phyloP scores from a whole-genome alignment of 2,888 invertebrate species.

The Aphodius sticticus region DNA sequence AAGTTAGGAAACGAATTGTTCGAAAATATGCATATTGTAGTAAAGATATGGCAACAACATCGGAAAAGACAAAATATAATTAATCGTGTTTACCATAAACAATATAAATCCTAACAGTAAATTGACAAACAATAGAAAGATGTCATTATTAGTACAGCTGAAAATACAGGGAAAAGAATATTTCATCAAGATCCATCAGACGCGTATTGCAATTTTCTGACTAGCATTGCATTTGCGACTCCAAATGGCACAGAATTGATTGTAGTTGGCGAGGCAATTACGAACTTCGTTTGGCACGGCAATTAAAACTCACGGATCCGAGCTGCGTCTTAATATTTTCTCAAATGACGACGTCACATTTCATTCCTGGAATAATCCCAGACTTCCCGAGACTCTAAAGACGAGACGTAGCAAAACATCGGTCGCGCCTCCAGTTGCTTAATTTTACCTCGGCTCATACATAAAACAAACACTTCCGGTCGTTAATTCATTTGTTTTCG shows the following conservation, averaged over 20 bases:
- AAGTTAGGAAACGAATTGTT: no score
- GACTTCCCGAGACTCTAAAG: background rate
- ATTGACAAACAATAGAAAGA: no score
- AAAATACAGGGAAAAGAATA: no score
- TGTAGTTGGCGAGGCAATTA: background rate
- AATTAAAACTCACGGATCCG: background rate
- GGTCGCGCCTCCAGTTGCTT: background rate
- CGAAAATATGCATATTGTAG: no score
- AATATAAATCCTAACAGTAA: no score
- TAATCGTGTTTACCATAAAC: no score
- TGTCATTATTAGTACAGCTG: no score
- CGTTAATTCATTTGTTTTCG: background rate
- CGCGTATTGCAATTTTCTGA: no score
- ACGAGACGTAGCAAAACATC: background rate
- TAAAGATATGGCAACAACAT: no score
- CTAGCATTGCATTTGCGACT: background rate
- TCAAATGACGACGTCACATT: background rate
- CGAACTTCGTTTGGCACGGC: background rate
- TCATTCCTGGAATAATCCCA: background rate
- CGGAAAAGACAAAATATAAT: no score
- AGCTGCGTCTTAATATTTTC: background rate
- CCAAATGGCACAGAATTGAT: background rate
- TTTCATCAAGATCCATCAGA: no score
- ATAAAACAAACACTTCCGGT: conserved; percentile 4
- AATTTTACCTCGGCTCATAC: background rate